Evolutionary conservation across 2,888 invertebrate genomes (phyloP), one percentile per base, ranked within the genome.

Genomic region (Ormyrus nitidulus): DNA sequence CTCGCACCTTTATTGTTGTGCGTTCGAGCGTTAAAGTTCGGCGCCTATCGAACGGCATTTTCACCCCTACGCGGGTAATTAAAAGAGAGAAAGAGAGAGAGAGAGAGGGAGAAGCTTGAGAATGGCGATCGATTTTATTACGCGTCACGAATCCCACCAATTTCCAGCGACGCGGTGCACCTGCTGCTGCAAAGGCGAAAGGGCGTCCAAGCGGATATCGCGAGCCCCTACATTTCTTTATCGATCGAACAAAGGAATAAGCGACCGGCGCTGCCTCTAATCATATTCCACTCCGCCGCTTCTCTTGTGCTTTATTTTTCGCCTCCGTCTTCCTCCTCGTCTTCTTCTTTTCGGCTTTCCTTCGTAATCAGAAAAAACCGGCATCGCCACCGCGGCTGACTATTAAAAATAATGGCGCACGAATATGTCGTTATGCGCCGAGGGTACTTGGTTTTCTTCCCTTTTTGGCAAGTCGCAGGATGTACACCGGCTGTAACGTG

Each of bases 71-170:
- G 48, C 51, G 19, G 56, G 61, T 76, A 80, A 77, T 81, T 82
- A 81, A 54, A 9, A 68, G 51, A 34, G 56, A 9, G n/a, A 54
- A 9, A 68, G 51, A 34, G 56, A 9, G n/a, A 11, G 8, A 54
- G n/a, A 68, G 51, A 34, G 56, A 9, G n/a, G 13, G 13, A 19
- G 19, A 3, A 13, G 46, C 48, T 58, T 80, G 77, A 81, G 80
- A 82, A 81, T 83, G 83, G 76, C 84, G 83, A 85, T 86, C 85
- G 85, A 86, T 86, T 86, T 86, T 83, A 84, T 83, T 84, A 83
- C 80, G 79, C 82, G 80, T 81, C 72, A 78, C 74, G 75, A 83
- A 82, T 84, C 84, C 82, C 83, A 81, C 81, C 84, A 83, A 84
- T 83, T 84, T 84, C 82, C 77, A 81, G 71, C 79, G 80, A 76